Evolutionary conservation across 2,797 vertebrate genomes (phyloP), one percentile per base, ranked within the genome.

Genomic region (Gila robusta): DNA sequence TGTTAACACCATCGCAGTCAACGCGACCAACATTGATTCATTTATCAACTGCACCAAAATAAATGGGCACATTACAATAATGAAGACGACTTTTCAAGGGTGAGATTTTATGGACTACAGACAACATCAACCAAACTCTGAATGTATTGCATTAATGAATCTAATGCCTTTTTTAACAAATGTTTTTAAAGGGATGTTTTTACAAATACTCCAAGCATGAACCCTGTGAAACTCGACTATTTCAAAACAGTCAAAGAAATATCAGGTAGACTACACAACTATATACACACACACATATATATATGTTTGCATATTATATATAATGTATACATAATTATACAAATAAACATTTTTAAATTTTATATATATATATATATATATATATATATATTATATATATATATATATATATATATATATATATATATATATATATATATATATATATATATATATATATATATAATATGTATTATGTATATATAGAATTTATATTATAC

Each of bases 1-100:
- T 79, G 47, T 23, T 12, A 93, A 94, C 41, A 93, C 94, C 1
- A 93, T 98, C 6, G 96, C 97, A n/a, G 93, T 99, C 88, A 98
- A 98, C 0, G 96, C 96, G 21, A 96, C 97, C 59, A 99, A 99
- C 89, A 97, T 99, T 0, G 96, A 97, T 10, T 96, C 94, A 26
- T 99, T 99, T 94, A 95, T 91, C 93, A 97, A 98, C 90, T 99
- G 98, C 91, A 99, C 97, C 0, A 96, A 96, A 87, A 97, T 99
- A 92, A 97, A 96, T 0, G 98, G 98, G 0, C 95, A 96, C 0
- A 92, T 99, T 28, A 92, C 92, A 41, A 92, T 99, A 89, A 92
- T 97, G 1, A 64, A 88, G 0, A 94, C 94, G 6, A 96, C 97
- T 1, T 97, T 97, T 88, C 87, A 8, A 1, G 98, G 98, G 98